Evolutionary conservation across 2,113 vertebrate species (phyloP).

Genomic region (Tylochromis polylepis): DNA sequence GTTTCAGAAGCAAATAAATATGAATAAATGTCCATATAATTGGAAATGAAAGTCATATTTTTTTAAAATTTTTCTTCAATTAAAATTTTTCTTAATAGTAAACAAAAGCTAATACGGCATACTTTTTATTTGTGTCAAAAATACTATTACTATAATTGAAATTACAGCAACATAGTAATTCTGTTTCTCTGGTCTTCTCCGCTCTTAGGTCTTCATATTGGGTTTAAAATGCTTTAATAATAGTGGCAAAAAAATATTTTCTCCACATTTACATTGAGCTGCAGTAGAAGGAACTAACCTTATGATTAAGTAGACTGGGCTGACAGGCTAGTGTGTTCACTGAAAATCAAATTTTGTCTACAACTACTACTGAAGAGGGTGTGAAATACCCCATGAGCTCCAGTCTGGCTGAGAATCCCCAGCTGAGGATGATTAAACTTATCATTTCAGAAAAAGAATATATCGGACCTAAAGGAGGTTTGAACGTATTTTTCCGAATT

Average conservation of each 20-base stretch:
- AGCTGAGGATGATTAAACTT: not conserved
- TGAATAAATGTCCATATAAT: not conserved
- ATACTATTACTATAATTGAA: not conserved
- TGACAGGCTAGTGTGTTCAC: not conserved
- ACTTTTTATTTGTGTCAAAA: not conserved
- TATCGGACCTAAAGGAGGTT: too few relatives aligned
- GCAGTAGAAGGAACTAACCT: not conserved
- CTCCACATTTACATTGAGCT: not conserved
- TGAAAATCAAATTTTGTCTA: not conserved
- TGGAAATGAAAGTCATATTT: not conserved
- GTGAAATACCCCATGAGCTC: not conserved
- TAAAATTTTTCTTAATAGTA: not conserved
- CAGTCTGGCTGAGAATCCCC: not conserved
- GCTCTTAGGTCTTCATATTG: not conserved
- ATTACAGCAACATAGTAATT: not conserved
- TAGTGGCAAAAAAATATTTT: not conserved
- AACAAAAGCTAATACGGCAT: not conserved
- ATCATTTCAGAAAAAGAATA: not conserved
- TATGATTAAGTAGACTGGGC: not conserved
- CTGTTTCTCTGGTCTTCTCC: not conserved
- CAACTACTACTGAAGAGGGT: not conserved
- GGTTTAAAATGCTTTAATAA: not conserved
- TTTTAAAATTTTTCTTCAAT: not conserved
- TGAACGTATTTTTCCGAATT: too few relatives aligned
- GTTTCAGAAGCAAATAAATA: not conserved